Evolutionary conservation across 2,888 invertebrate genomes (phyloP).

Genomic region (Steinernema scapterisci): DNA sequence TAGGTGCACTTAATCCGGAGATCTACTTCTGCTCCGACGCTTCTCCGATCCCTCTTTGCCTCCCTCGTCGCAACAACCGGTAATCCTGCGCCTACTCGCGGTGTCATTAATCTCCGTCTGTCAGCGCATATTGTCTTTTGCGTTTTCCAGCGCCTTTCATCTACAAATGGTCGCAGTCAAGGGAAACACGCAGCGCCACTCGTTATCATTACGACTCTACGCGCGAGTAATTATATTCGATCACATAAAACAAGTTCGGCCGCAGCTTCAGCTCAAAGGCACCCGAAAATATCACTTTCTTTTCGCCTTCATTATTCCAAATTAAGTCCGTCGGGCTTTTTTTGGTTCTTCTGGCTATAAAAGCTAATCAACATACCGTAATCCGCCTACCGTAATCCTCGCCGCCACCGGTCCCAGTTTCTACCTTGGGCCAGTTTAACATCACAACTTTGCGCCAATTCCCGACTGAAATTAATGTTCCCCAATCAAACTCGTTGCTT

Average conservation of each 20-base stretch:
- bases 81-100: background rate
- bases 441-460: no score
- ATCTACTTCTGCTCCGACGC: background rate
- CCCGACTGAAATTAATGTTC: no score
- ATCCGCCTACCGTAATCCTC: no score
- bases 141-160: background rate
- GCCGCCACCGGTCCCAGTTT: no score
- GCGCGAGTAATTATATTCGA: conserved; percentile 7
- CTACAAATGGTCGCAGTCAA: background rate
- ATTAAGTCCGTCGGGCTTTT: no score
- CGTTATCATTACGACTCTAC: conserved; percentile 20
- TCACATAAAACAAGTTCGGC: background rate
- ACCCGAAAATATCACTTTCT: no score
- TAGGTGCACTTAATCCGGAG: background rate
- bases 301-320: no score
- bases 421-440: no score
- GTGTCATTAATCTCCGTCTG: conserved; percentile 1
- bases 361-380: no score
- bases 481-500: no score
- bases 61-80: background rate
- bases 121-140: background rate
- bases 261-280: background rate
- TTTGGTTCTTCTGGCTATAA: no score
- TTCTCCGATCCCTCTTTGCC: background rate
- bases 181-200: background rate